phyloP scores from a whole-genome alignment of 2,113 vertebrate species.

The Clinocottus analis region DNA sequence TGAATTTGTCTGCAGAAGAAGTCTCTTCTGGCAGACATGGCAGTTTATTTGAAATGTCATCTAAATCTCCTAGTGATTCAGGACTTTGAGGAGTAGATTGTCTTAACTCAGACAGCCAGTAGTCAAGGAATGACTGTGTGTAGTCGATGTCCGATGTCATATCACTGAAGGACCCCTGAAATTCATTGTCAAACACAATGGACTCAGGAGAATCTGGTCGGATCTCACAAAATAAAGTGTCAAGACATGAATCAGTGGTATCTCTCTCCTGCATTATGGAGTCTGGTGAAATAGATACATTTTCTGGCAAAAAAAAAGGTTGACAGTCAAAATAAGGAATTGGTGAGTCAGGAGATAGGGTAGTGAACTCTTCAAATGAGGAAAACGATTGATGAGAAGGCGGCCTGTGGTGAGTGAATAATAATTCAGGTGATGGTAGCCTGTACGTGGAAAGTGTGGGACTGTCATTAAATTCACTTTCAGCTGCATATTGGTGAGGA shows the following conservation, averaged over 20 bases:
- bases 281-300: conserved; percentile 2
- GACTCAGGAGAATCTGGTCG: conserved; percentile 50
- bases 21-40: background rate
- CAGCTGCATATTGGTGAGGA: background rate
- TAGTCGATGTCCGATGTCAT: conserved; percentile 11
- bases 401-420: conserved; percentile 9
- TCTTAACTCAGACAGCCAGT: conserved; percentile 38
- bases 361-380: conserved; percentile 18
- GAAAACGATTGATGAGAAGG: conserved; percentile 21
- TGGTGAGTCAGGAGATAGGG: conserved; percentile 29
- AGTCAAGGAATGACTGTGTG: conserved; percentile 37
- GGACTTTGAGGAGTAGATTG: background rate
- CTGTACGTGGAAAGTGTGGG: background rate
- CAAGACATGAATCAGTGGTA: background rate
- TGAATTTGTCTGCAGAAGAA: background rate
- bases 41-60: background rate
- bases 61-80: background rate
- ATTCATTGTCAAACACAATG: background rate
- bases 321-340: conserved; percentile 23
- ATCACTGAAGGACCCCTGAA: background rate
- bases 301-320: conserved; percentile 12
- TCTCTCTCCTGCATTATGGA: background rate
- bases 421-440: background rate
- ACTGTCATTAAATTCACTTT: background rate
- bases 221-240: background rate